Evolutionary conservation across 2,888 invertebrate species (phyloP), one percentile per base, ranked within the genome.

Genomic region (Lepidonotus clava): DNA sequence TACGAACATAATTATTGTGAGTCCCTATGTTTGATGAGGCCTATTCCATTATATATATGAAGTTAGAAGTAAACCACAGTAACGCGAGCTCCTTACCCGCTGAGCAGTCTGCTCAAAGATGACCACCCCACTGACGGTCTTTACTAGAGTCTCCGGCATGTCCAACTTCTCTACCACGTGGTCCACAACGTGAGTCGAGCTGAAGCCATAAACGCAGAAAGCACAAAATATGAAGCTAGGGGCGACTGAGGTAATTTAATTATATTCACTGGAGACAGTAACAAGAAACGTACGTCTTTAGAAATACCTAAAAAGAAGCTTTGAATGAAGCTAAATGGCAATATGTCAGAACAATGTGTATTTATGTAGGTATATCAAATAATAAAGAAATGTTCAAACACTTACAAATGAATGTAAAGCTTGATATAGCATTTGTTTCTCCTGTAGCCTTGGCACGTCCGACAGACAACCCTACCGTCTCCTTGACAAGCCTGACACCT

Each of bases 331-430:
- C n/a, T n/a, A n/a, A n/a, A n/a, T n/a, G n/a, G n/a, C n/a, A n/a
- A n/a, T n/a, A n/a, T n/a, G n/a, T n/a, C n/a, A n/a, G n/a, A n/a
- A n/a, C n/a, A n/a, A n/a, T n/a, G n/a, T n/a, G n/a, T n/a, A n/a
- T n/a, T n/a, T n/a, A n/a, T n/a, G n/a, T n/a, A n/a, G n/a, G n/a
- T 46, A 46, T 46, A 46, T 46, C 46, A 46, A 18, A 24, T n/a
- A n/a, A 6, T 66, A 24, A 6, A 66, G n/a, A n/a, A n/a, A n/a
- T n/a, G n/a, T n/a, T n/a, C n/a, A n/a, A n/a, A n/a, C 40, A 86
- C 86, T 77, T 80, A 86, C 86, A 86, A 86, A 61, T 71, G 46
- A n/a, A 86, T 76, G 56, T 71, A 76, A 61, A 86, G 86, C 38
- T 77, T 76, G 8, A 86, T 86, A 40, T 86, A 86, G 61, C 53